A percentile compares a stretch with the other conserved stretches of the same genome.
phyloP scores from a whole-genome alignment of 53 echinoderm and acorn worm species.

The Zoroaster sp. region DNA sequence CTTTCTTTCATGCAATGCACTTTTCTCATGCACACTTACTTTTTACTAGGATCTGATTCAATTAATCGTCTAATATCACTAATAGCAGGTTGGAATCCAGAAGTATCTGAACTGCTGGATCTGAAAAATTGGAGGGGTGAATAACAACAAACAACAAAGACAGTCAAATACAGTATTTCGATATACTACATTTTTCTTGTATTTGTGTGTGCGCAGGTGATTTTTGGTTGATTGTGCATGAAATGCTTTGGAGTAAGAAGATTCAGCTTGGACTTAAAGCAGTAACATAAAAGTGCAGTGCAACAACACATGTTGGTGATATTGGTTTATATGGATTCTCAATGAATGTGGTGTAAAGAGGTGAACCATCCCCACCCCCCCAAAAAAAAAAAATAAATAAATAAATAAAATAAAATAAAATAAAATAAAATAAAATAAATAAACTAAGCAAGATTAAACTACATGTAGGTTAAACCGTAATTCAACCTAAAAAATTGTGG shows the following conservation, averaged over 20 bases:
- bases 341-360: no score
- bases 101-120: constrained; percentile 50
- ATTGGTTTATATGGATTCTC: no score
- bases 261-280: not conserved
- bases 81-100: constrained; percentile 43
- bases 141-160: constrained; percentile 7
- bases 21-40: constrained; percentile 50
- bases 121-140: not conserved
- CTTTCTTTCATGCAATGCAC: constrained; percentile 24
- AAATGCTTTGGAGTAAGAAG: not conserved
- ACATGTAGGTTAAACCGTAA: no score
- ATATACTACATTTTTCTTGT: not conserved
- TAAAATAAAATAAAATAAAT: no score
- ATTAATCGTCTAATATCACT: constrained; percentile 52
- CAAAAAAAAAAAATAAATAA: no score
- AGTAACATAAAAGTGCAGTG: not conserved
- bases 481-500: no score
- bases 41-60: constrained; percentile 51
- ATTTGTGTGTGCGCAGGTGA: not conserved
- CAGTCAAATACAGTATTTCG: not conserved
- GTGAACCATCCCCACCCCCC: no score
- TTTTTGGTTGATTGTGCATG: not conserved
- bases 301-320: not conserved
- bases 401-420: no score
- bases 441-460: no score